Conservation (phyloP, 2,113 vertebrate species). For the Baryphthengus martii region DNA sequence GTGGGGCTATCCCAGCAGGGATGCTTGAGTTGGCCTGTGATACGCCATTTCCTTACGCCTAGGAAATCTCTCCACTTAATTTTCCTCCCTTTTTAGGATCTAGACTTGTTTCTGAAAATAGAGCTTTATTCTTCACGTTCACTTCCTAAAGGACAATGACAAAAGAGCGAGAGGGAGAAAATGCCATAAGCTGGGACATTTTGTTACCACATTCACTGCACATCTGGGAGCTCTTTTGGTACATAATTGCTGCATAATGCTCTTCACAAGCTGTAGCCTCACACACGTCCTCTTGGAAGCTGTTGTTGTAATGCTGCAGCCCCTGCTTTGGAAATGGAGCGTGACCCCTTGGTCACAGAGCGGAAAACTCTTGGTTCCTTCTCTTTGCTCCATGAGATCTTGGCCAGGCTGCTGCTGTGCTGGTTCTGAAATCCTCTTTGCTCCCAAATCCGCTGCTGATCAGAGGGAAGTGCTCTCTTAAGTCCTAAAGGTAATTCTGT, state of each 20-base stretch:
- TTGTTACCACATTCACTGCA: slow-evolving; percentile 1
- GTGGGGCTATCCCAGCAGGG: not conserved
- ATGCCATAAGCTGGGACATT: not conserved
- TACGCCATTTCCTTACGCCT: not conserved
- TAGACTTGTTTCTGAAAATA: not conserved
- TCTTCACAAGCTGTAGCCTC: not conserved
- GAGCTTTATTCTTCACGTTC: not conserved
- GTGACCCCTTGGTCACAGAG: not conserved
- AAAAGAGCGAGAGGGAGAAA: not conserved
- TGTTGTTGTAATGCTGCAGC: not conserved
- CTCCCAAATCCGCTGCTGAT: not conserved
- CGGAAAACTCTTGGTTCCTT: not conserved
- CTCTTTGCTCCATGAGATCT: not conserved
- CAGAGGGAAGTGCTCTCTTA: not conserved
- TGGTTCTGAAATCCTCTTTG: not conserved
- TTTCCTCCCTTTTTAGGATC: not conserved
- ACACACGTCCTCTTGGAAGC: not conserved
- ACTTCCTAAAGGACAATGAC: slow-evolving; percentile 6
- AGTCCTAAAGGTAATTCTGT: not conserved
- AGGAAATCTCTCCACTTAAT: not conserved
- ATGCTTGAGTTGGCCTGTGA: not conserved
- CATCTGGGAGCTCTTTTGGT: slow-evolving; percentile 40
- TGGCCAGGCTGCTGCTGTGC: not conserved
- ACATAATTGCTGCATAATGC: not conserved
- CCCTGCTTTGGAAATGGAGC: not conserved